These are phyloP conservation scores for Glandiceps talaboti DNA, from an alignment of 53 echinoderm and acorn worm genomes.

Conservation along the genomic window DNA sequence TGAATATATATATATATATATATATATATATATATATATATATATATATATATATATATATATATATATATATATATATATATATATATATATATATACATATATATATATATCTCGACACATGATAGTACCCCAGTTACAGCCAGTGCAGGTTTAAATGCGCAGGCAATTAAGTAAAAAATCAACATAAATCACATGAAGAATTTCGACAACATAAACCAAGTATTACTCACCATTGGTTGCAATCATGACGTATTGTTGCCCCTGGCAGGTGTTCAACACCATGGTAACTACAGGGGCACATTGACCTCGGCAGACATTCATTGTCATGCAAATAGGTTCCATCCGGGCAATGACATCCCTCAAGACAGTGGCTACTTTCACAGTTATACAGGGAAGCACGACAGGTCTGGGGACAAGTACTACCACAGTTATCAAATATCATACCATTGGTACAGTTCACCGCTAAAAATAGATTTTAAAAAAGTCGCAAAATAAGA, in stretches of 20 bases:
- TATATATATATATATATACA: too few relatives aligned
- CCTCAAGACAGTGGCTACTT: background rate
- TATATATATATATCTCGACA: too few relatives aligned
- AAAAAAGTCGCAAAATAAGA: too few relatives aligned
- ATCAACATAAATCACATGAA: too few relatives aligned
- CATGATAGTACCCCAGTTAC: too few relatives aligned
- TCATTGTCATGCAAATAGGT: conserved; percentile 17
- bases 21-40: too few relatives aligned
- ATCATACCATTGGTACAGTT: background rate
- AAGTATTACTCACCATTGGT: conserved; percentile 81
- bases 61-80: too few relatives aligned
- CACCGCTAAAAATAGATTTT: background rate
- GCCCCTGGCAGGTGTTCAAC: conserved; percentile 44
- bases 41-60: too few relatives aligned
- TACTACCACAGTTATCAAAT: background rate
- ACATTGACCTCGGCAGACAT: conserved; percentile 49
- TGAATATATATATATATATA: too few relatives aligned
- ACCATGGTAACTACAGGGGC: conserved; percentile 55
- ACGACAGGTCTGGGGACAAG: background rate
- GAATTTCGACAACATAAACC: too few relatives aligned
- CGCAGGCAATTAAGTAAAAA: too few relatives aligned
- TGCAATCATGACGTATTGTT: conserved; percentile 50
- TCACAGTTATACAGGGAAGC: background rate
- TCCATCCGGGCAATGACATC: background rate
- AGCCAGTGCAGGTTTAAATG: too few relatives aligned